A percentile compares a stretch with the other conserved stretches of the same genome.
Evolutionary conservation across 2,797 vertebrate genomes (phyloP).

Genomic region (Sparidentex hasta): DNA sequence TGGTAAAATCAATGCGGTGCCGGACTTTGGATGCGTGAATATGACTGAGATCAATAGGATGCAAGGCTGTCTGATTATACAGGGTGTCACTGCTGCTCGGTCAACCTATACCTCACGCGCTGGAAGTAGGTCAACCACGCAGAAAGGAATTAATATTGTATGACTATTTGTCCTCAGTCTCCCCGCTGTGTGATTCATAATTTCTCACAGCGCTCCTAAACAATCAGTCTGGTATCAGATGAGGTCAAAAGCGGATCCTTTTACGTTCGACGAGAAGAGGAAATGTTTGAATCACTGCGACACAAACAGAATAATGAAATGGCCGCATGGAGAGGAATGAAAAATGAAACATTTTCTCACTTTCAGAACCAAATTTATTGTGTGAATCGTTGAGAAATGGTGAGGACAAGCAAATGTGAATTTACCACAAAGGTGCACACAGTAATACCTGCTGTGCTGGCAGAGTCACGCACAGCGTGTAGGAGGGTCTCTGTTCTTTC

Average conservation of each 20-base stretch:
- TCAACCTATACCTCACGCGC: not conserved
- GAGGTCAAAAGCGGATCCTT: not conserved
- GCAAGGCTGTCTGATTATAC: constrained; percentile 14
- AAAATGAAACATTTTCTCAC: not conserved
- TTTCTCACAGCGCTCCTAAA: constrained; percentile 15
- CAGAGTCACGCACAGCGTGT: not conserved
- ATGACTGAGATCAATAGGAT: constrained; percentile 44
- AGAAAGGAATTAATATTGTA: constrained; percentile 30
- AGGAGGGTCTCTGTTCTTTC: not conserved
- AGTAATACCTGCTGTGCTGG: not conserved
- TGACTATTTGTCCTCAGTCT: constrained; percentile 24
- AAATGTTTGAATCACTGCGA: not conserved
- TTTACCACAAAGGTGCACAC: not conserved
- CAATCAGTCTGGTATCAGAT: not conserved
- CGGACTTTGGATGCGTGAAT: constrained; percentile 63
- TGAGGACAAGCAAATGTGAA: not conserved
- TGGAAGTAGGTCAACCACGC: constrained; percentile 47
- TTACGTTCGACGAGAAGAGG: not conserved
- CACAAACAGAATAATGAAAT: not conserved
- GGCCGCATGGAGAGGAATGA: not conserved
- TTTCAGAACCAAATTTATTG: not conserved
- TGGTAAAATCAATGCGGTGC: constrained; percentile 49
- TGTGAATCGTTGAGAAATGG: not conserved
- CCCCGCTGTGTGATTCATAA: constrained; percentile 2
- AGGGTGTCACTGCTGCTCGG: not conserved